Base-by-base conservation (phyloP, 1,140 invertebrate genomes). In the Patella vulgata region DNA sequence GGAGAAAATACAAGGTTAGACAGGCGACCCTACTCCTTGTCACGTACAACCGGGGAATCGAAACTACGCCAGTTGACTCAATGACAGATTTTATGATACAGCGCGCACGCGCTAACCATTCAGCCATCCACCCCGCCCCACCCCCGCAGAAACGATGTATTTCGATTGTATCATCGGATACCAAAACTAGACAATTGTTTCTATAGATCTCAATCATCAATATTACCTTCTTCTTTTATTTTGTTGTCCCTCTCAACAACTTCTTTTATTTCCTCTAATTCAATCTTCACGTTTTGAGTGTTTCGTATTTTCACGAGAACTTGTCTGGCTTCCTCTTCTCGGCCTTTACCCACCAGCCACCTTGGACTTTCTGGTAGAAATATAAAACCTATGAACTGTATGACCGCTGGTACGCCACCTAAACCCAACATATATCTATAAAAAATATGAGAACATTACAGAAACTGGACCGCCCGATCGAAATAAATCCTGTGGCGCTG, bases 221-320 rank as follows among this genome's bases (percentile, higher is more conserved):
- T n/a, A n/a, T n/a, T n/a, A n/a, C n/a, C n/a, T n/a, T n/a, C n/a
- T n/a, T n/a, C n/a, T n/a, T n/a, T n/a, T n/a, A n/a, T n/a, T 55
- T 66, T 59, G 17, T 51, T 66, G 21, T 48, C 56, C 14, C 67
- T 62, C n/a, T 74, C 65, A 6, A 76, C 54, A 0, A 68, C 71
- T 12, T 56, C 33, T 28, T 67, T 40, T 1, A 79, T 74, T 23
- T 79, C 74, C 12, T 65, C 44, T 17, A 79, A 36, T 46, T 79
- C 77, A 8, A 62, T 62, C 0, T 78, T 61, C 0, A 81, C 74
- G 54, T 75, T 63, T 5, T 65, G 40, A 6, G 63, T 52, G 9
- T 76, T 77, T 30, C 86, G 70, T 27, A 87, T 83, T 19, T 70
- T 74, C 21, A 70, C 40, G 5, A 88, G 69, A 21, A 86, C 84